Evolutionary conservation across 2,888 invertebrate species (phyloP), one percentile per base, ranked within the genome.

Genomic region (Stenodema calcarata): DNA sequence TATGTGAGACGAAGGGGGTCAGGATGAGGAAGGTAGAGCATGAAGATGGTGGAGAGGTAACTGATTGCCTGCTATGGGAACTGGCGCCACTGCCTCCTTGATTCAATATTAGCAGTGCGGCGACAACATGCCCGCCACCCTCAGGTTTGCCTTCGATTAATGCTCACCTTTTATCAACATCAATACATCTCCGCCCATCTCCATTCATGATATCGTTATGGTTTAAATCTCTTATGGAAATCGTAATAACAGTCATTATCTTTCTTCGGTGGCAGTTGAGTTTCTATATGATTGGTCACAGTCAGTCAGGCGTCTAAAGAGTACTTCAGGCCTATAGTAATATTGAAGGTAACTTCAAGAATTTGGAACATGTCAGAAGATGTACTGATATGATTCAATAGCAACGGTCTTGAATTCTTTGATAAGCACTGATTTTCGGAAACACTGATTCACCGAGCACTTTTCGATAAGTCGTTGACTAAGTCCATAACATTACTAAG

Each of bases 31-130:
- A 54, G 54, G 28, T 30, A 70, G 70, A 75, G 35, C 35, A 75
- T 41, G 73, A 30, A 75, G 80, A 50, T 30, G 54, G 80, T 78
- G 35, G 78, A 78, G 54, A 80, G 50, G 50, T 80, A 80, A 80
- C 80, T 80, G 80, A 80, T 80, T 80, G 54, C 80, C 80, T 54
- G 54, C 28, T 80, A 80, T 80, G 80, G 47, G 54, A 54, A 50
- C 80, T 80, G 80, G 80, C 80, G 80, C 80, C 80, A 80, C 80
- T 80, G 54, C 80, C 80, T 80, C 47, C 35, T 80, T 80, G 50
- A 80, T 80, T 80, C 80, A 80, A 80, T 80, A 80, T 80, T 80
- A 80, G 80, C 80, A 54, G 54, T 35, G 80, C 54, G 80, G 80
- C 80, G 80, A 80, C 80, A 80, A 54, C 54, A 44, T 11, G 47